Evolutionary conservation across 2,888 invertebrate species (phyloP).

Genomic region (Rosalia funebris): DNA sequence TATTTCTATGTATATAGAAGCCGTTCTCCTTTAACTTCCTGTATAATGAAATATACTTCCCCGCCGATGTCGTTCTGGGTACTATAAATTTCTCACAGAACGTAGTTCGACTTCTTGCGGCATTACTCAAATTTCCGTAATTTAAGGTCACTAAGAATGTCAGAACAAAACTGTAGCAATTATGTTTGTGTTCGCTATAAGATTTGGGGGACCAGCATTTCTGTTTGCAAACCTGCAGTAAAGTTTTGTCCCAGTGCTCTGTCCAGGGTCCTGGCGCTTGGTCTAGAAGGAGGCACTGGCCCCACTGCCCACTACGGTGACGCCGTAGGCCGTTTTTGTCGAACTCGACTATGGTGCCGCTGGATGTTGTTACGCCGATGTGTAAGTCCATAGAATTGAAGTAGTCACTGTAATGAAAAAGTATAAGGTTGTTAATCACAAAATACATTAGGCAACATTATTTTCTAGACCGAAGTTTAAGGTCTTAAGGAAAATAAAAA

Average conservation of each 20-base stretch:
- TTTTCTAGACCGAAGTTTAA: no score
- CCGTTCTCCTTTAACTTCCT: constrained; percentile 72
- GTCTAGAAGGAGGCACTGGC: constrained; percentile 76
- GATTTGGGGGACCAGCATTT: constrained; percentile 73
- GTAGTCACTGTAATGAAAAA: constrained; percentile 79
- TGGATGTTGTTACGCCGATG: constrained; percentile 88
- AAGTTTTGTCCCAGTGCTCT: constrained; percentile 76
- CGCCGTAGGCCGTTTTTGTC: constrained; percentile 79
- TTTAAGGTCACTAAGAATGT: constrained; percentile 79
- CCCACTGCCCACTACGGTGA: constrained; percentile 69
- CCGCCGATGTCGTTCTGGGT: constrained; percentile 82
- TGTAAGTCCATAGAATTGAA: constrained; percentile 86
- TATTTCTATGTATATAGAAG: constrained; percentile 65
- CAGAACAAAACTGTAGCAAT: constrained; percentile 89
- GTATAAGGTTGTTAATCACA: neutral
- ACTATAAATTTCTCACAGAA: constrained; percentile 86
- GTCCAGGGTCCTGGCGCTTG: constrained; percentile 72
- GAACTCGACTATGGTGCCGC: constrained; percentile 83
- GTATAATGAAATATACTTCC: constrained; percentile 86
- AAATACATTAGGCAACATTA: no score
- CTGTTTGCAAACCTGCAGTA: constrained; percentile 72
- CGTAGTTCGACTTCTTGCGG: constrained; percentile 72
- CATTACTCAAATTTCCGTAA: constrained; percentile 76
- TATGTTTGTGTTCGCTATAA: constrained; percentile 81
- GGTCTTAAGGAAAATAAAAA: no score